Base-by-base conservation (phyloP, 92 coral and sea anemone genomes). In the Actinernus sp. region DNA sequence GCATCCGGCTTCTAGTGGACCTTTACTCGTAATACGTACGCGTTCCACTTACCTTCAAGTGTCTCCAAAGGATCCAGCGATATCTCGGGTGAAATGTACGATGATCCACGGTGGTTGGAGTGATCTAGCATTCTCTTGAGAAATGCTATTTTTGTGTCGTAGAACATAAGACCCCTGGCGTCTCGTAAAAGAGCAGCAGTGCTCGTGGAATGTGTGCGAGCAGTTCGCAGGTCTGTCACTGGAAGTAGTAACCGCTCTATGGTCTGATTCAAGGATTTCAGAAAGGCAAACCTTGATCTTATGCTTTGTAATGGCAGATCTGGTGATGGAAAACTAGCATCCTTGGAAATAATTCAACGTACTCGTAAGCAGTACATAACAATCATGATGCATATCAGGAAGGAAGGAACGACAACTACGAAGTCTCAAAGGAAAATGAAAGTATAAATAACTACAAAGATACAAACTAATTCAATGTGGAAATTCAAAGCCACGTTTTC, bases 31-130 rank as follows among this genome's bases (percentile, higher is more conserved):
- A n/a, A n/a, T n/a, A n/a, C n/a, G n/a, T n/a, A n/a, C n/a, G n/a
- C n/a, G n/a, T n/a, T n/a, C 14, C 52, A 8, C 52, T 6, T 67
- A 94, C 98, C 98, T 79, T 94, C 98, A 5, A 94, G 79, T 14
- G 92, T 74, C 41, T 94, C 94, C 37, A 94, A 72, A 2, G 98
- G 98, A 60, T 94, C 98, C 26, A 94, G 87, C 2, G 98, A 90
- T 45, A 94, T 69, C 64, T 94, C 98, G 5, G 98, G 98, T 3
- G 98, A 69, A 21, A 82, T 49, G 21, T 87, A 81, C 22, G 86
- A 93, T 22, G 92, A 70, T 0, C 70, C 74, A 13, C 98, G 91
- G 38, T 94, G 97, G 11, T 93, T 90, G 12, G 98, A 81, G 55
- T 87, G 91, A 69, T 94, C 90, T 51, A 94, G 94, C 64, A 84